A percentile compares a stretch with the other conserved stretches of the same genome.
phyloP scores from a whole-genome alignment of 1,140 invertebrate species.

The Apis cerana region DNA sequence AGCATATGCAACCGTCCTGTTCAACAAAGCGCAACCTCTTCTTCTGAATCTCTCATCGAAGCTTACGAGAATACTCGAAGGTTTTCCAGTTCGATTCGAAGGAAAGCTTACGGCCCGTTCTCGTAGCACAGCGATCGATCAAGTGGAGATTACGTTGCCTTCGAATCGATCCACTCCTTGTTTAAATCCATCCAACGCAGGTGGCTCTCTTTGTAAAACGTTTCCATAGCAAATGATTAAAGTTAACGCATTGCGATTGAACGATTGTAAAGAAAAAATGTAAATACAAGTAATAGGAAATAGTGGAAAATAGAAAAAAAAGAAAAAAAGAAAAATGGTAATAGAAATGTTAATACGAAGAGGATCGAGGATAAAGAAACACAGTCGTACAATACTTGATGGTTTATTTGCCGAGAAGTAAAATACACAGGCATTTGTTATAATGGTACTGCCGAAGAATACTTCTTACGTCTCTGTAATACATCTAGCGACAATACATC shows the following conservation, averaged over 20 bases:
- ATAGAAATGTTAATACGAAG: not conserved
- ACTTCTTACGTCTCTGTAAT: slow-evolving; percentile 59
- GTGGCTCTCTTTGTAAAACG: not conserved
- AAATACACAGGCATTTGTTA: slow-evolving; percentile 70
- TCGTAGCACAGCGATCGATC: not conserved
- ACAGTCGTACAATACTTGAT: slow-evolving; percentile 60
- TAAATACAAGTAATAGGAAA: slow-evolving; percentile 6
- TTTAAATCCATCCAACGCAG: not conserved
- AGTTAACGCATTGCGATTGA: too few relatives aligned
- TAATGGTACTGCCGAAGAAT: slow-evolving; percentile 60
- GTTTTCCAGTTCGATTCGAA: not conserved
- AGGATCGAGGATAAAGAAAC: not conserved
- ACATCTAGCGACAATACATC: slow-evolving; percentile 67
- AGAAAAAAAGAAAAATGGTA: not conserved
- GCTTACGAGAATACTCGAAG: not conserved
- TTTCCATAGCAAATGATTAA: not conserved
- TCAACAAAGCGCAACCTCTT: not conserved
- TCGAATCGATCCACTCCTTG: not conserved
- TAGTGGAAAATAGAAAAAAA: too few relatives aligned
- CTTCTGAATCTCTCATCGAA: not conserved
- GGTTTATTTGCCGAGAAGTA: slow-evolving; percentile 68
- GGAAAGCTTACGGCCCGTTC: not conserved
- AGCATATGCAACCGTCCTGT: slow-evolving; percentile 31
- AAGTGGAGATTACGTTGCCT: not conserved
- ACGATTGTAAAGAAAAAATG: not conserved